Base-by-base conservation (phyloP, 2,888 invertebrate species). In the Andricus quercusramuli region DNA sequence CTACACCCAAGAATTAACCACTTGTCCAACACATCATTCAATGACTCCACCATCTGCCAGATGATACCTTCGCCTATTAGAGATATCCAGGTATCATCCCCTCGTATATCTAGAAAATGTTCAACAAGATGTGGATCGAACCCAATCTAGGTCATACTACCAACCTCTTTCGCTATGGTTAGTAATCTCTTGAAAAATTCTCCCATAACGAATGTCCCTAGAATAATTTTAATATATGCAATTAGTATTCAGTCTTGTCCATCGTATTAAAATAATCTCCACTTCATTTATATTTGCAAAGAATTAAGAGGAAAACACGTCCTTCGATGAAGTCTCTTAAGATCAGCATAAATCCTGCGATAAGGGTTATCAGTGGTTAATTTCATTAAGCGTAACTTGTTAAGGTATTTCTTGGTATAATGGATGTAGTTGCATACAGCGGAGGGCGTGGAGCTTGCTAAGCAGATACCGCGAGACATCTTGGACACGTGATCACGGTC, bases 381-480 rank as follows among this genome's bases (percentile, higher is more conserved):
- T 62, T 62, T 62, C 13, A 62, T 62, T 62, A 62, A 22, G 11
- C 62, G 13, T 62, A 59, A n/a, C 56, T n/a, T n/a, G 8, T n/a
- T 6, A 62, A 62, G 62, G 25, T 25, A 17, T 62, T 25, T 62
- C 62, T 29, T 13, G 17, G 62, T 56, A 32, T 8, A 74, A 47
- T 15, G 20, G 32, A 56, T n/a, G 51, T 70, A 62, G 22, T 29
- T n/a, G n/a, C 9, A 1, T 62, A 6, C 25, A 70, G 9, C 5
- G 70, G 17, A 29, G 22, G 47, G 29, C 56, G 56, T 51, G 51
- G n/a, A 51, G 20, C n/a, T 74, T 74, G 56, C 74, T 32, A 74
- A 74, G 32, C 56, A 74, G 74, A 74, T 74, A 74, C 51, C 20
- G 51, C 11, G n/a, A 51, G 74, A 74, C 74, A 74, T n/a, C n/a